Evolutionary conservation across 2,113 vertebrate species (phyloP), one percentile per base, ranked within the genome.

Genomic region (Nicator chloris): DNA sequence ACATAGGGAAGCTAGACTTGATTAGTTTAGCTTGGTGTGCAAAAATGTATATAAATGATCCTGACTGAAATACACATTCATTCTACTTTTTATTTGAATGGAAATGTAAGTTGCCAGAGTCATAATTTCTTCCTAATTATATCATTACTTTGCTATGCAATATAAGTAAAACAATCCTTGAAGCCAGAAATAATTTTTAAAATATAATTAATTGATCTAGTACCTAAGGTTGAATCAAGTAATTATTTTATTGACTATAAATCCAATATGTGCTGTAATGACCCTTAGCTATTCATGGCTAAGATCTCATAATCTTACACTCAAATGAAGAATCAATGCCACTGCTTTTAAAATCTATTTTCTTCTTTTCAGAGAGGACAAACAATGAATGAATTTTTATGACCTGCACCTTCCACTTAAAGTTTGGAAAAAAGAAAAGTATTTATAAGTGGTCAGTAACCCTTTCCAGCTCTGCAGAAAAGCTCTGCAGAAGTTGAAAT

Each of bases 201-300:
- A 93, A 92, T 88, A 76, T 70, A 93, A 95, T 90, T 94, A 95
- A 93, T 93, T 94, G 80, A 92, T 51, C 56, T 47, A 83, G 44
- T 71, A 83, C 64, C 47, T 79, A 92, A 82, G 77, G 84, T 61
- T 91, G 72, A 92, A 92, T 92, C 57, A 90, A 93, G 80, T 85
- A 93, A 96, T 96, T 96, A 91, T 96, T 96, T 96, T 90, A 95
- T 95, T 95, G 92, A 96, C 90, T 94, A 76, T 71, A 91, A 95
- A 86, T 93, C 35, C 89, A 96, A 86, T 82, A 80, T 79, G 84
- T 69, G 59, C 73, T 86, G 45, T 90, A 95, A 97, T 61, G 60
- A 92, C 63, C 65, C 75, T 81, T 93, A 82, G 72, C 15, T 92
- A 94, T 90, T 88, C 45, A 88, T 60, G 75, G 65, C n/a, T 80